These are phyloP conservation scores for Tachuris rubrigastra DNA, from an alignment of 2,113 vertebrate species.

Conservation along the genomic window DNA sequence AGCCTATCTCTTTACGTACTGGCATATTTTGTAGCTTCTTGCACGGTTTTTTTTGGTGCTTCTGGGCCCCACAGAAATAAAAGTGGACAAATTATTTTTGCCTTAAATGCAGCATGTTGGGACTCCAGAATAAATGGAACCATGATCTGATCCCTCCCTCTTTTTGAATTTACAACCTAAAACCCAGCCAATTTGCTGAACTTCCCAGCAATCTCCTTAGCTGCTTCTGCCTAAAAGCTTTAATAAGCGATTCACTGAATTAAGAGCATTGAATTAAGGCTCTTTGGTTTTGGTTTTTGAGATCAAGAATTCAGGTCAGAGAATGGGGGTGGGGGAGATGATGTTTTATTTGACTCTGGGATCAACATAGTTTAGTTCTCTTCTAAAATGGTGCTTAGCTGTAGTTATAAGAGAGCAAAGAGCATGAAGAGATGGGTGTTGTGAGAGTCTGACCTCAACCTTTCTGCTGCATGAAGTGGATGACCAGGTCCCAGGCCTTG, in stretches of 20 bases:
- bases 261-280: not conserved
- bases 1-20: not conserved
- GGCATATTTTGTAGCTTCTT: not conserved
- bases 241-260: conserved; percentile 14
- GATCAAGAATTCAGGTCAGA: conserved; percentile 35
- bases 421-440: not conserved
- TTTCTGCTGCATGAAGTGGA: not conserved
- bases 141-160: not conserved
- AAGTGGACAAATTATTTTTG: not conserved
- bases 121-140: not conserved
- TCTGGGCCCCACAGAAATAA: not conserved
- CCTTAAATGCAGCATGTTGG: not conserved
- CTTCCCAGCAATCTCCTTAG: not conserved
- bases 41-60: not conserved
- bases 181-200: not conserved
- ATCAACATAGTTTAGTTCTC: not conserved
- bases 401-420: not conserved
- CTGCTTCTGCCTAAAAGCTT: conserved; percentile 17
- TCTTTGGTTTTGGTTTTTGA: conserved; percentile 23
- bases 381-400: not conserved
- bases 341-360: not conserved
- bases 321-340: not conserved
- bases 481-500: not conserved
- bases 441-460: not conserved
- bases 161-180: not conserved